Evolutionary conservation across 2,113 vertebrate genomes (phyloP).

Genomic region (Numida meleagris): DNA sequence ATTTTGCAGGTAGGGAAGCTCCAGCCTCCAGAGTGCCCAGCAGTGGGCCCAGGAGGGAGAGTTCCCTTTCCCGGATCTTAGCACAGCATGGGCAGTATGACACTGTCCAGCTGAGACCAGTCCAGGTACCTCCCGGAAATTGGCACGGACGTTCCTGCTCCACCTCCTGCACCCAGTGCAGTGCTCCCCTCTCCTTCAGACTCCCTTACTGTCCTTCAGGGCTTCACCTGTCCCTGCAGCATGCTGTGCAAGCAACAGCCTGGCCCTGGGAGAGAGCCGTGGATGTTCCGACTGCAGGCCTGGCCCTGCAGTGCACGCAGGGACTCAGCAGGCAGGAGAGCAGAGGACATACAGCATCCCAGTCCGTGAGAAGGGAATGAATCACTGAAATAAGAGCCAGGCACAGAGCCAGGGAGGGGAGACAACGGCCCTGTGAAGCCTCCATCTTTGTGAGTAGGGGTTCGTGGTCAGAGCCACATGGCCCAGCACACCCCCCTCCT

Average conservation of each 20-base stretch:
- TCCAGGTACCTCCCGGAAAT: not conserved
- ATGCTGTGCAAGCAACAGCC: not conserved
- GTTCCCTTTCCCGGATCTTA: not conserved
- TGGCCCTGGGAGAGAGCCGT: not conserved
- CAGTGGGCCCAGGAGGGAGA: not conserved
- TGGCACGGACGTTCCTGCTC: not conserved
- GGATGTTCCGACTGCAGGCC: not conserved
- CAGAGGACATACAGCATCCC: not conserved
- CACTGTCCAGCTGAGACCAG: not conserved
- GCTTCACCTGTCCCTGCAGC: too few species aligned
- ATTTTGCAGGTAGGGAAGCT: not conserved
- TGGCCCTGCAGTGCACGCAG: not conserved
- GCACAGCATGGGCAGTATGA: accelerated
- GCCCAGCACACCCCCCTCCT: not conserved
- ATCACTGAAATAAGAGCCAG: slow-evolving; percentile 49
- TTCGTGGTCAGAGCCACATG: not conserved
- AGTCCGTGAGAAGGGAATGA: slow-evolving; percentile 19
- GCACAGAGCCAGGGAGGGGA: slow-evolving; percentile 16
- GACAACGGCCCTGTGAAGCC: not conserved
- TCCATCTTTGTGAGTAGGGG: not conserved
- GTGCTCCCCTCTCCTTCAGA: not conserved
- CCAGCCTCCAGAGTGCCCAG: not conserved
- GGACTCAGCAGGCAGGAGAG: not conserved
- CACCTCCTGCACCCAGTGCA: accelerated
- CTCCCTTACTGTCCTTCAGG: too few species aligned